These are phyloP conservation scores for Thunnus maccoyii DNA, from an alignment of 2,113 vertebrate species.

Conservation along the genomic window DNA sequence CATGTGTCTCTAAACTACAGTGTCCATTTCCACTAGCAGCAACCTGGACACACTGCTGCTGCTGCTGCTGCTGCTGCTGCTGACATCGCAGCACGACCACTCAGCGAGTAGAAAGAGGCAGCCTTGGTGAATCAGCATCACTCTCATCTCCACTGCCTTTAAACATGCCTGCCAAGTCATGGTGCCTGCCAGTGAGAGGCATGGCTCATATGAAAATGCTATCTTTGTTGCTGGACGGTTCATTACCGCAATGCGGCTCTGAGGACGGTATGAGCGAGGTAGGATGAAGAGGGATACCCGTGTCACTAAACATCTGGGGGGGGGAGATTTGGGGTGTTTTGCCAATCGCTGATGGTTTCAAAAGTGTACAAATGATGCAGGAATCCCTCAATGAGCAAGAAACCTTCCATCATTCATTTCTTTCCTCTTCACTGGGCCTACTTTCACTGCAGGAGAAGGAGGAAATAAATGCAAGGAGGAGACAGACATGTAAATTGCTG, in stretches of 20 bases:
- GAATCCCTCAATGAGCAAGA: conserved; percentile 3
- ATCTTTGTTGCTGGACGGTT: conserved; percentile 52
- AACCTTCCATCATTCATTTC: neutral
- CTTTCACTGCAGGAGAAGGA: neutral
- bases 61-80: conserved; percentile 7
- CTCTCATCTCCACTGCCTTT: conserved; percentile 56
- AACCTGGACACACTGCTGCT: conserved; percentile 48
- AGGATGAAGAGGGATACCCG: neutral
- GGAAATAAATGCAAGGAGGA: conserved; percentile 9
- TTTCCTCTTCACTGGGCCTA: neutral
- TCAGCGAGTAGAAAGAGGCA: conserved; percentile 48
- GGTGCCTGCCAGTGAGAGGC: conserved; percentile 58
- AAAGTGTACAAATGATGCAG: neutral
- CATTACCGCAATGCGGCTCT: conserved; percentile 58
- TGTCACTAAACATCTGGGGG: conserved; percentile 45
- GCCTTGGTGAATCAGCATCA: conserved; percentile 65
- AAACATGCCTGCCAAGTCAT: conserved; percentile 62
- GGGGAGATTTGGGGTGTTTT: neutral
- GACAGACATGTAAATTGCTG: neutral
- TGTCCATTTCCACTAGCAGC: conserved; percentile 34
- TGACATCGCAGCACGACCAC: conserved; percentile 52
- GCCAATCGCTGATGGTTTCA: neutral
- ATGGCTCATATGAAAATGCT: conserved; percentile 36
- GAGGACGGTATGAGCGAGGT: neutral
- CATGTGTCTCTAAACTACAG: neutral